Base-by-base conservation (phyloP, 64 coral and sea anemone genomes). In the Dendrophyllia cribrosa region DNA sequence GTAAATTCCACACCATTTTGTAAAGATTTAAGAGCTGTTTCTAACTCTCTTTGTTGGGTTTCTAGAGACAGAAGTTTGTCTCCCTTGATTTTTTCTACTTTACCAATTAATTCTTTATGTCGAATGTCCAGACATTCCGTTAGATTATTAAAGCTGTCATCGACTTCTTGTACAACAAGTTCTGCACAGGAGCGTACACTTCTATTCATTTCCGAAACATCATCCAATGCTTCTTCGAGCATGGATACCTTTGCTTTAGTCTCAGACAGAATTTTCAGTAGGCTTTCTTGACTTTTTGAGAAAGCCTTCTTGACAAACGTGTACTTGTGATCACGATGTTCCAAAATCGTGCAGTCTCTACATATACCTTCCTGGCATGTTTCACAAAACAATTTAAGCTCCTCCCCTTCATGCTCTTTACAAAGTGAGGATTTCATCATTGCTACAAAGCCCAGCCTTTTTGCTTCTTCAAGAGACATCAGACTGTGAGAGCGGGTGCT, bases 1-100 rank as follows among this genome's bases (percentile, higher is more conserved):
- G 75, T 81, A 51, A 93, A 93, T 56, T 80, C 64, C 7, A 93
- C 78, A 78, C 91, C 72, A 23, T 84, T 88, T 23, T 88, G 84
- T 8, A 88, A 51, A 79, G 58, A 70, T 7, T 51, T 51, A 1
- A 87, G 65, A 43, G 83, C 91, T 11, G 75, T 68, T 86, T 87
- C 34, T 0, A 93, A 13, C 43, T 69, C 74, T 20, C 61, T 0
- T 48, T 74, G 22, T 44, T 79, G 76, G 24, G 34, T 21, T 23
- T 58, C 12, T 7, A 79, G 7, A 43, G 53, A 25, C 0, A 15
- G 43, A 1, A 79, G 76, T 79, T 79, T 79, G 6, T 55, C 53
- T 13, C 59, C 25, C 24, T 60, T 60, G 7, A 82, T 16, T 64
- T 63, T 44, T 7, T 64, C 26, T 60, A 64, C 26, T 8, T 10